Base-by-base conservation (phyloP, 2,113 vertebrate genomes). In the Malaclemys terrapin region DNA sequence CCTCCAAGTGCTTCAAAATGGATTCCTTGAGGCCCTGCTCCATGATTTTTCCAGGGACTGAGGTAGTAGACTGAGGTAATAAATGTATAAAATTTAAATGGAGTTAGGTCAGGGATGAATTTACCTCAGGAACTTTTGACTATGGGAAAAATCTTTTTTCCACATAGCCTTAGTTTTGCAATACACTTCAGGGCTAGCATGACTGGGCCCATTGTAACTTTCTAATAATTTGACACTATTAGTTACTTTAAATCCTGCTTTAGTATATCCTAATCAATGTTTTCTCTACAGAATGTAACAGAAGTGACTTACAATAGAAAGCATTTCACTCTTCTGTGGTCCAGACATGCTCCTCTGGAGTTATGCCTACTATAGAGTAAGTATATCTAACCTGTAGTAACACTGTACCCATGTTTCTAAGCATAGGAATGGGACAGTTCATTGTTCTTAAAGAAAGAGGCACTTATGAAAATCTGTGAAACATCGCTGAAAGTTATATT, bases 241-340 rank as follows among this genome's bases (percentile, higher is more conserved):
- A 87, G 22, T 59, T 72, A 69, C 35, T 69, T 6, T 91, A 78
- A 87, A 82, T 89, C 84, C 81, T 88, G 88, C 80, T 80, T 0
- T 90, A 76, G 95, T 83, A 95, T 90, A 90, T 75, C 54, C 42
- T 56, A 69, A 93, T n/a, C 87, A 93, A 96, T 57, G 27, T 96
- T 96, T 96, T 96, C 87, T 38, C 88, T 84, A 72, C 82, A 89
- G 42, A 69, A 49, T n/a, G 14, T 38, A 83, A 62, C 80, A 93
- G 80, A 94, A 95, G 94, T 89, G 31, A 80, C 59, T 93, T 90
- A 90, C 93, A 95, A 89, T 45, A 89, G 22, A 93, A 6, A 94
- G 25, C 8, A 62, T 89, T 94, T 90, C 93, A 80, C 79, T 93
- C 59, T 29, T 95, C 91, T 91, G 4, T 57, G 81, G 24, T 20